Evolutionary conservation across 92 coral and sea anemone species (phyloP), one percentile per base, ranked within the genome.

Genomic region (Porites divaricata): DNA sequence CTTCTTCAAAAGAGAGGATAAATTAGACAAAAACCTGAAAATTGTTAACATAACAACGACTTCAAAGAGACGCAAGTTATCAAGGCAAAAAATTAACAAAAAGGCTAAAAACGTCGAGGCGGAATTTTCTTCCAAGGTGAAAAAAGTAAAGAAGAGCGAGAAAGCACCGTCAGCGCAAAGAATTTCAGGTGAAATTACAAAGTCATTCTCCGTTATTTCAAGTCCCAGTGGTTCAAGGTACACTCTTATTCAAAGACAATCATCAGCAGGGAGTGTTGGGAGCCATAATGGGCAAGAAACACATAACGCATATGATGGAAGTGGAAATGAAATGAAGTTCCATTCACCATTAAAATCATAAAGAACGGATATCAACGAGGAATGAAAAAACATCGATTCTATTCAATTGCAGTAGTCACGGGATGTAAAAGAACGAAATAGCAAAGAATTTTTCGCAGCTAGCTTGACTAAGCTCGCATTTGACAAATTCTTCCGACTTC

Each of bases 191-290:
- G 53, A 75, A 75, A 57, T 75, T 25, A 75, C 79, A 23, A 75
- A 58, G n/a, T 75, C 79, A 16, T 75, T 75, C 2, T 57, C 63
- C 22, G 26, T 75, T 26, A 52, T 75, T 11, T 75, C 67, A 16
- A 75, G 79, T 58, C 50, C 79, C 50, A 45, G 79, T 28, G 79
- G 79, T 7, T 57, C 79, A 25, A 75, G 28, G n/a, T 75, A 75
- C 15, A 22, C 51, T 63, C 67, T 75, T 0, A 57, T 75, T 75
- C 66, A 54, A 75, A 75, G 79, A 75, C 63, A 48, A 75, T 56
- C 66, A 2, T 57, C 79, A 26, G 25, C 79, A 24, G 24, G 51
- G 19, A 22, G 23, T 17, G 51, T 24, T 35, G 79, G 54, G 17
- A 56, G 23, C 16, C 28, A 20, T 75, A 51, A 75, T 26, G 3